Evolutionary conservation across 2,888 invertebrate species (phyloP).

Genomic region (Drosophila melanosoma): DNA sequence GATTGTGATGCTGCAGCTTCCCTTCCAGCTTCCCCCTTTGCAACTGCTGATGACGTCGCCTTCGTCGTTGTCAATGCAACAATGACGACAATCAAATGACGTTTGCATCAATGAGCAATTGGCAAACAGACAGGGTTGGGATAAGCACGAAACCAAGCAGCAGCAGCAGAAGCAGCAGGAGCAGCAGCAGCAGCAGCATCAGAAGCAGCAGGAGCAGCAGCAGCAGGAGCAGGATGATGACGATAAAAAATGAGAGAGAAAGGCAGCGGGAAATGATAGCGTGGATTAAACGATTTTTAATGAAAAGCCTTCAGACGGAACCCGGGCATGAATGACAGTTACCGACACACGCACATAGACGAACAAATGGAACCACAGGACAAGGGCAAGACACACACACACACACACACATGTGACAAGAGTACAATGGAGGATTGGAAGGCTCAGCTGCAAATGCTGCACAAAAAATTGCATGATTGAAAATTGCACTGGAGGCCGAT

Average conservation of each 20-base stretch:
- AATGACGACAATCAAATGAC: slow-evolving; percentile 83
- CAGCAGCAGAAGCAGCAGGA: slow-evolving; percentile 17
- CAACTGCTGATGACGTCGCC: slow-evolving; percentile 43
- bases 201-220: slow-evolving; percentile 7
- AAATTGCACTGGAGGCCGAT: slow-evolving; percentile 77
- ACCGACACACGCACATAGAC: slow-evolving; percentile 48
- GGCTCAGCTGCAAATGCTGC: slow-evolving; percentile 67
- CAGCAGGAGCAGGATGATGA: slow-evolving; percentile 4
- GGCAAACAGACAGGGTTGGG: slow-evolving; percentile 54
- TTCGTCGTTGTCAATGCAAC: slow-evolving; percentile 76
- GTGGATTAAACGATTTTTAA: slow-evolving; percentile 82
- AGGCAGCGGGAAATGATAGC: slow-evolving; percentile 73
- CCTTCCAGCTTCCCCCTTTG: slow-evolving; percentile 6
- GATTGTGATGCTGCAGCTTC: slow-evolving; percentile 37
- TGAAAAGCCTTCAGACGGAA: slow-evolving; percentile 80
- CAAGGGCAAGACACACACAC: slow-evolving; percentile 33
- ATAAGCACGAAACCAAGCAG: slow-evolving; percentile 23
- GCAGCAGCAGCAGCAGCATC: not conserved
- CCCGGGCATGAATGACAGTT: slow-evolving; percentile 68
- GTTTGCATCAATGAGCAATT: slow-evolving; percentile 83
- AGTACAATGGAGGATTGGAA: slow-evolving; percentile 46
- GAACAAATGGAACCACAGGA: slow-evolving; percentile 11
- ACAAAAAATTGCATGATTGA: slow-evolving; percentile 71
- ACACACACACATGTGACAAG: slow-evolving; percentile 20
- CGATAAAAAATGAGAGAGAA: slow-evolving; percentile 38